phyloP scores from a whole-genome alignment of 2,797 vertebrate genomes.

The Agapornis canus region DNA sequence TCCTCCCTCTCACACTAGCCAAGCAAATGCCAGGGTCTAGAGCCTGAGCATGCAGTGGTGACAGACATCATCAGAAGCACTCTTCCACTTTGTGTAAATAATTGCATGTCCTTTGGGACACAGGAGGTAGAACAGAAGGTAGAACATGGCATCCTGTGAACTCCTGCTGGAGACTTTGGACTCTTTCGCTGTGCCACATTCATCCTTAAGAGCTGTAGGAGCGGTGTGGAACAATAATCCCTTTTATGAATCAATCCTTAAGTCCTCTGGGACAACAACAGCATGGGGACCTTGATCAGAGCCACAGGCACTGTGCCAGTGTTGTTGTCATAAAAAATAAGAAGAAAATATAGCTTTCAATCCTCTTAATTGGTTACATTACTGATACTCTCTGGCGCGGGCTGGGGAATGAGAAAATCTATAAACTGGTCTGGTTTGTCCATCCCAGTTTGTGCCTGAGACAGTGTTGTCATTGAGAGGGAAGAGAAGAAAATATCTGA shows the following conservation, averaged over 20 bases:
- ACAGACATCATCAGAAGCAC: fast-evolving
- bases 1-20: not conserved
- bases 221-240: not conserved
- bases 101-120: not conserved
- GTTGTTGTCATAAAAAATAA: not conserved
- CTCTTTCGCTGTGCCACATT: fast-evolving
- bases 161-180: not conserved
- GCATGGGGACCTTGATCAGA: not conserved
- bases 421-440: not conserved
- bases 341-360: constrained; percentile 5
- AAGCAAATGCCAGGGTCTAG: not conserved
- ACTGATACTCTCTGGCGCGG: not conserved
- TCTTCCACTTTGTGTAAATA: not conserved
- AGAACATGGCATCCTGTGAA: not conserved
- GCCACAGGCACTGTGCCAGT: not conserved
- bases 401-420: constrained; percentile 20
- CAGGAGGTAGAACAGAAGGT: not conserved
- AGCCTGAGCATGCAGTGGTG: not conserved
- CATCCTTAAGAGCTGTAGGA: not conserved
- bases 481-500: not conserved
- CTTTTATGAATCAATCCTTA: not conserved
- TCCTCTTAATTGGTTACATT: constrained; percentile 37
- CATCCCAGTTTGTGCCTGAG: not conserved
- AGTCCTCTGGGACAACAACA: not conserved
- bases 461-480: not conserved